phyloP scores from a whole-genome alignment of 2,797 vertebrate species.

The Pitangus sulphuratus region DNA sequence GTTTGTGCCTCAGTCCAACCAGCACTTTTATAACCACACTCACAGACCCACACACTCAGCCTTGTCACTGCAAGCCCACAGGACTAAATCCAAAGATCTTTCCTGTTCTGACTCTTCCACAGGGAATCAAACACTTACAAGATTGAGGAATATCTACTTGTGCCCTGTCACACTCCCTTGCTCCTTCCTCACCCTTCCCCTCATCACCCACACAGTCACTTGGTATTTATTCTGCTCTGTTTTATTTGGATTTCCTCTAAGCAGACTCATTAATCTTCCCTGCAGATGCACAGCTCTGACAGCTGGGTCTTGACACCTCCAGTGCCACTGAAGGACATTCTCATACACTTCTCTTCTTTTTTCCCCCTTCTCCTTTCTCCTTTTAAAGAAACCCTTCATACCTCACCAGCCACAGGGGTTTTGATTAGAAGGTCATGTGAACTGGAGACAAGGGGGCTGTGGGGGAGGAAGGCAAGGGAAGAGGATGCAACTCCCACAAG shows the following conservation, averaged over 20 bases:
- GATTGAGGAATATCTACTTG: background rate
- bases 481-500: conserved; percentile 60
- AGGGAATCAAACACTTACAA: conserved; percentile 6
- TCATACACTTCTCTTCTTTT: background rate
- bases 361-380: background rate
- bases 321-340: conserved; percentile 40
- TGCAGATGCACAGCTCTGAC: conserved; percentile 67
- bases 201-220: conserved; percentile 37
- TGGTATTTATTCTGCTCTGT: conserved; percentile 70
- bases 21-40: background rate
- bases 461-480: conserved; percentile 30
- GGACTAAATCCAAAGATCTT: conserved; percentile 4
- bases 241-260: conserved; percentile 75
- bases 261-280: conserved; percentile 80
- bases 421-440: conserved; percentile 69
- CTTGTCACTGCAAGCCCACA: background rate
- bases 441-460: conserved; percentile 15
- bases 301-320: conserved; percentile 65
- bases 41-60: background rate
- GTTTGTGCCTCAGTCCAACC: background rate
- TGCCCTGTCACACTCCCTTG: background rate
- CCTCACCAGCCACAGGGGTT: conserved; percentile 28
- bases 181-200: conserved; percentile 42
- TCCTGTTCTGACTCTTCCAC: conserved; percentile 51
- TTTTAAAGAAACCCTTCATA: conserved; percentile 38